Evolutionary conservation across 2,888 invertebrate genomes (phyloP).

Genomic region (Sarcophaga subvicina): DNA sequence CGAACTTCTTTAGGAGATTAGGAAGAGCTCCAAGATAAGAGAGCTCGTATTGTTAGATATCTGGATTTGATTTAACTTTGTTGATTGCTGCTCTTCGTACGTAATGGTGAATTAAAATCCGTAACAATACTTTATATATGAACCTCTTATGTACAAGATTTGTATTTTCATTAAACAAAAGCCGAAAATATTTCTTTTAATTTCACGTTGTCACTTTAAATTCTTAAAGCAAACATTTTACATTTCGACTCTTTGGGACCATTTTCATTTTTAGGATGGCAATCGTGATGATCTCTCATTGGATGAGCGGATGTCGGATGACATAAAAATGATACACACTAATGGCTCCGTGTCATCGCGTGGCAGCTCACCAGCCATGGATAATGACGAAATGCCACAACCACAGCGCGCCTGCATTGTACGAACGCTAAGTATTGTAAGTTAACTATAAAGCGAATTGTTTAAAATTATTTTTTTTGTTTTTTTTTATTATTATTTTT

Average conservation of each 20-base stretch:
- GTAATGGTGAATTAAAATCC: too few species aligned
- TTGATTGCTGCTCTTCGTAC: too few species aligned
- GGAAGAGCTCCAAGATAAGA: too few species aligned
- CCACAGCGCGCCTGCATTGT: slow-evolving; percentile 78
- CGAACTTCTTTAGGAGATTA: too few species aligned
- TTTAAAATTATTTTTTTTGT: too few species aligned
- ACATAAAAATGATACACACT: slow-evolving; percentile 76
- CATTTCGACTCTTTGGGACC: not conserved
- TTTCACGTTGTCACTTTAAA: too few species aligned
- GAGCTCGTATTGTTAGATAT: too few species aligned
- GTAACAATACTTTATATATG: too few species aligned
- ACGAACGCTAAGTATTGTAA: slow-evolving; percentile 81
- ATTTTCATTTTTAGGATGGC: slow-evolving; percentile 73
- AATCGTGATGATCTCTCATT: slow-evolving; percentile 79
- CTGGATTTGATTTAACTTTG: too few species aligned
- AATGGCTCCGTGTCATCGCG: slow-evolving; percentile 80
- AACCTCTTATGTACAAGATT: too few species aligned
- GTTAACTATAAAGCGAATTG: slow-evolving; percentile 68
- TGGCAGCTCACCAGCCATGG: slow-evolving; percentile 80
- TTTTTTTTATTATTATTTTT: not conserved
- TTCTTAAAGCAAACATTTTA: not conserved
- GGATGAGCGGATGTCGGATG: slow-evolving; percentile 79
- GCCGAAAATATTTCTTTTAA: too few species aligned
- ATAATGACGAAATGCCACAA: slow-evolving; percentile 74
- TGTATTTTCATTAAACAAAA: too few species aligned